Evolutionary conservation across 2,888 invertebrate species (phyloP).

Genomic region (Euclidia mi): DNA sequence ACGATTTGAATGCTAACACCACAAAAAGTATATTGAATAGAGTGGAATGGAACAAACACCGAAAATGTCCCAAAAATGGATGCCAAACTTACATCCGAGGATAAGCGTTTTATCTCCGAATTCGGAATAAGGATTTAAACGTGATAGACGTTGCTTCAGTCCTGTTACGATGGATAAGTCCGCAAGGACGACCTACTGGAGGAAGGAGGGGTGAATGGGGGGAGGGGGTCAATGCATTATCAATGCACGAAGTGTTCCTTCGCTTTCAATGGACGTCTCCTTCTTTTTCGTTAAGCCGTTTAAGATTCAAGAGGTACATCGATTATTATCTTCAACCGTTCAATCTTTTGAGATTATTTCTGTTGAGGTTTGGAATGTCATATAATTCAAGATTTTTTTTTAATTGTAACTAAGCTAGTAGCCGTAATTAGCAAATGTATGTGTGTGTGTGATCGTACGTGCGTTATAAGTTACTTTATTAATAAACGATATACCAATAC

Average conservation of each 20-base stretch:
- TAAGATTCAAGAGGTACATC: slow-evolving; percentile 10
- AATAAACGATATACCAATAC: too few relatives aligned
- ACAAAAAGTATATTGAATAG: too few relatives aligned
- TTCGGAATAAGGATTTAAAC: slow-evolving; percentile 41
- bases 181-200: neutral
- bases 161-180: slow-evolving; percentile 34
- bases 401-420: too few relatives aligned
- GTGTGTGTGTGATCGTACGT: too few relatives aligned
- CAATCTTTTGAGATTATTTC: too few relatives aligned
- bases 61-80: neutral
- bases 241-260: slow-evolving; percentile 31
- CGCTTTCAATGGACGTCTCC: slow-evolving; percentile 15
- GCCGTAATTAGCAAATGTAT: too few relatives aligned
- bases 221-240: slow-evolving; percentile 40
- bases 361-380: too few relatives aligned
- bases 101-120: slow-evolving; percentile 17
- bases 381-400: too few relatives aligned
- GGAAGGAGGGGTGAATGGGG: slow-evolving; percentile 2
- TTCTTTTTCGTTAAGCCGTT: slow-evolving; percentile 20
- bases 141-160: slow-evolving; percentile 32
- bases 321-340: too few relatives aligned
- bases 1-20: too few relatives aligned
- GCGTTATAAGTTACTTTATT: too few relatives aligned
- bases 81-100: slow-evolving; percentile 3
- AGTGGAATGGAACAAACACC: too few relatives aligned